Evolutionary conservation across 2,797 vertebrate species (phyloP), one percentile per base, ranked within the genome.

Genomic region (Siniperca obscura): DNA sequence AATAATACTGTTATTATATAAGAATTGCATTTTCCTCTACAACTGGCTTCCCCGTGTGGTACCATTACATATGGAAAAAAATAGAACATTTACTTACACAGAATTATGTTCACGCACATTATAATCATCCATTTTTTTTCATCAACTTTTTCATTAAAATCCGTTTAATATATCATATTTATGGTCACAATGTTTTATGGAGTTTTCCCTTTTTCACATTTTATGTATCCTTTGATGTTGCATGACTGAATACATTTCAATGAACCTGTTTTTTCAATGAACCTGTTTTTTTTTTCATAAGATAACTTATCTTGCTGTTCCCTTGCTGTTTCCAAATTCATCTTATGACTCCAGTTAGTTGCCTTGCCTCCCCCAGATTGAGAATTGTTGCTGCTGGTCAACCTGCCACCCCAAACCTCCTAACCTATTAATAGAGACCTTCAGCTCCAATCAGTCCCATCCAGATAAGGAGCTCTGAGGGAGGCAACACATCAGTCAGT

Each of bases 381-480:
- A 69, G 22, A 46, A 53, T 4, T 0, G 1, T 25, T 80, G 40
- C 4, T 69, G 50, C 64, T 36, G 56, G 27, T 76, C 44, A 59
- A 46, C 53, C 14, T 25, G 7, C 56, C 34, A 40, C 16, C n/a
- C 36, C 25, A 40, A 40, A 74, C 71, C 34, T 80, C 57, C 42
- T 81, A 82, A 75, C 14, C 71, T 77, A 70, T 77, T 78, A 75
- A 83, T 77, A 67, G 61, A 87, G 78, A 85, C 75, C 42, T 69
- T 57, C 40, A 7, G 56, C 80, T 80, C 78, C 70, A 30, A 84
- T 83, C 66, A 50, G 53, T 57, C 72, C 52, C 66, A 61, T 77
- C 74, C 62, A 71, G 76, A 81, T 80, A 86, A 79, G 70, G n/a
- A 72, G 38, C 55, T 80, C 25, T 74, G 59, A 48, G 7, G 38